phyloP scores from a whole-genome alignment of 2,797 vertebrate species.

The Falco concolor region DNA sequence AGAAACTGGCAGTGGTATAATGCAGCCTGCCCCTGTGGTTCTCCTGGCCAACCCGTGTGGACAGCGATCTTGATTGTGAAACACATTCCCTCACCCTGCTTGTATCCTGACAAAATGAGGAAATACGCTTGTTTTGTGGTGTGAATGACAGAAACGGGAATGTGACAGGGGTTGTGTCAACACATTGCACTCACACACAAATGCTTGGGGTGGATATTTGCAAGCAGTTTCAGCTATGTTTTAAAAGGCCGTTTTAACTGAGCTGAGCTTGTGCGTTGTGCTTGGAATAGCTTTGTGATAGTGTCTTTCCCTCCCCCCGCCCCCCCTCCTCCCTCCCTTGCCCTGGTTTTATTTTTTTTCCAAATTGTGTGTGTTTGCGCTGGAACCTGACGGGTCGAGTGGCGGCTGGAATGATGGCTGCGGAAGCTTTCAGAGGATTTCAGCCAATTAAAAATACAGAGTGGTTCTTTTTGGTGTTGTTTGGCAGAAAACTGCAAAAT shows the following conservation, averaged over 20 bases:
- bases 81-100: neutral
- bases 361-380: neutral
- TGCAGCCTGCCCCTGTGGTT: neutral
- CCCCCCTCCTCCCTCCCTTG: neutral
- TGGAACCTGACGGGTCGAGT: neutral
- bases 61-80: neutral
- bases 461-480: slow-evolving; percentile 68
- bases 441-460: slow-evolving; percentile 73
- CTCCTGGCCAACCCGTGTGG: neutral
- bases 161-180: neutral
- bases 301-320: neutral
- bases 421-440: slow-evolving; percentile 56
- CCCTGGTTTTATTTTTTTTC: neutral
- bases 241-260: neutral
- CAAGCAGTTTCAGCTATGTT: neutral
- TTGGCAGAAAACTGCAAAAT: slow-evolving; percentile 70
- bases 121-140: neutral
- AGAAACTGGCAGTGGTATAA: neutral
- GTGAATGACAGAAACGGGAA: neutral
- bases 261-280: slow-evolving; percentile 2
- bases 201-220: neutral
- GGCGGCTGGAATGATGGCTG: slow-evolving; percentile 20
- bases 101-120: neutral
- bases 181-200: neutral
- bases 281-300: neutral